phyloP scores from a whole-genome alignment of 2,888 invertebrate species.

The Encarsia formosa region DNA sequence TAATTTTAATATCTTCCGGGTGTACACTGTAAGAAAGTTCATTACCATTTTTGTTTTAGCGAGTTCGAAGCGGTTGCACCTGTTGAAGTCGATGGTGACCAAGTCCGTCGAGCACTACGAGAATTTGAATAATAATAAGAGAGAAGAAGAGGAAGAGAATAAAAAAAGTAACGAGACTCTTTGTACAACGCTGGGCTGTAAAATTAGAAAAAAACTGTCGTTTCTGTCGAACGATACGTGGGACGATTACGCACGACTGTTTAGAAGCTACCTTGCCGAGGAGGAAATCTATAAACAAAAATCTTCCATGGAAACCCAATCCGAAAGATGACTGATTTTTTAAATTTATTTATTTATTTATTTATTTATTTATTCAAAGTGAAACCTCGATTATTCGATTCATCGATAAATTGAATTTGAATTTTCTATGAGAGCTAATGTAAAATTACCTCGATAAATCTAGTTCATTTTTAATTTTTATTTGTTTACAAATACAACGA shows the following conservation, averaged over 20 bases:
- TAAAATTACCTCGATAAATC: too few species aligned
- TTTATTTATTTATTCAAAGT: constrained; percentile 28
- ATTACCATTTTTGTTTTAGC: too few species aligned
- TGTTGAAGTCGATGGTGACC: constrained; percentile 34
- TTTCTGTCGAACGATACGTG: constrained; percentile 33
- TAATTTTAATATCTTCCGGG: too few species aligned
- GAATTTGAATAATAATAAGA: constrained; percentile 30
- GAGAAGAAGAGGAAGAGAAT: constrained; percentile 48
- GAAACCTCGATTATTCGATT: too few species aligned
- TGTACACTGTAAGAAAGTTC: too few species aligned
- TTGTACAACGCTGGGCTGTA: constrained; percentile 53
- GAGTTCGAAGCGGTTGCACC: constrained; percentile 3
- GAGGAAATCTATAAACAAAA: constrained; percentile 16
- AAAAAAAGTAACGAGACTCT: too few species aligned
- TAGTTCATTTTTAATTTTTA: too few species aligned
- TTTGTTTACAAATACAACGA: too few species aligned
- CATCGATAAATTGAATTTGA: too few species aligned
- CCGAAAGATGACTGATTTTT: not conserved
- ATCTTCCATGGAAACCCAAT: too few species aligned
- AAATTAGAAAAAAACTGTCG: constrained; percentile 46
- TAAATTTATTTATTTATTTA: constrained; percentile 19
- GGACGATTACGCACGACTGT: constrained; percentile 37
- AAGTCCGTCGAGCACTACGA: constrained; percentile 37
- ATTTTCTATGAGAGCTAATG: too few species aligned
- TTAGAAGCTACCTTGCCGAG: constrained; percentile 38